phyloP scores from a whole-genome alignment of 1,140 invertebrate genomes.

The Panulirus ornatus region DNA sequence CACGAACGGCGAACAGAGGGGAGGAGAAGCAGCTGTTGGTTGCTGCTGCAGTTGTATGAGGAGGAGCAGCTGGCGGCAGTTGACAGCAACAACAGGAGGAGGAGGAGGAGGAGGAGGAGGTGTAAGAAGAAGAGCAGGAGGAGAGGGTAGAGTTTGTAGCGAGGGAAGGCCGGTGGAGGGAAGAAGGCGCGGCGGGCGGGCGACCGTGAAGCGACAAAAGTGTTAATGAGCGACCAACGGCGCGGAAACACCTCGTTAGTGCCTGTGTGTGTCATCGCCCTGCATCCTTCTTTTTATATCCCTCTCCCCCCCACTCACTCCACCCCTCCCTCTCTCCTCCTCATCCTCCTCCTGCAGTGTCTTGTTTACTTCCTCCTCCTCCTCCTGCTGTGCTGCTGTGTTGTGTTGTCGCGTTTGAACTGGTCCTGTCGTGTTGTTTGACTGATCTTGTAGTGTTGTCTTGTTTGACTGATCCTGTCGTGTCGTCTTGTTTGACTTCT shows the following conservation, averaged over 20 bases:
- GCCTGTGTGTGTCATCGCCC: conserved; percentile 51
- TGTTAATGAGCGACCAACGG: conserved; percentile 67
- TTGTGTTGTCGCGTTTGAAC: not conserved
- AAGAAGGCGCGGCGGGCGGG: conserved; percentile 23
- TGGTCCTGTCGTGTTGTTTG: no score
- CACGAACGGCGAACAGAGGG: no score
- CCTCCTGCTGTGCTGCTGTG: not conserved
- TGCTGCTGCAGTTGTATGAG: not conserved
- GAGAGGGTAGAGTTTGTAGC: not conserved
- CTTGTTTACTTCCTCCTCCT: not conserved
- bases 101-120: conserved; percentile 2
- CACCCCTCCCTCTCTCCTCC: not conserved
- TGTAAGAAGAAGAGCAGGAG: not conserved
- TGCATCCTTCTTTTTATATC: not conserved
- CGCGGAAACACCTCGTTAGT: conserved; percentile 65
- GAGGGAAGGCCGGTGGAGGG: not conserved
- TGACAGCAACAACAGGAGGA: not conserved
- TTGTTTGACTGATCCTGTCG: not conserved
- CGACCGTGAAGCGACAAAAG: conserved; percentile 62
- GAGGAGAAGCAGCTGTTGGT: not conserved
- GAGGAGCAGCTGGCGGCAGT: not conserved
- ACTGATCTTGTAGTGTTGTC: no score
- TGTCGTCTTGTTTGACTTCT: not conserved
- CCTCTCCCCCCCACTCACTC: not conserved
- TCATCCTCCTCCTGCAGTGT: not conserved